Evolutionary conservation across 2,888 invertebrate species (phyloP).

Genomic region (Temnothorax ravouxi): DNA sequence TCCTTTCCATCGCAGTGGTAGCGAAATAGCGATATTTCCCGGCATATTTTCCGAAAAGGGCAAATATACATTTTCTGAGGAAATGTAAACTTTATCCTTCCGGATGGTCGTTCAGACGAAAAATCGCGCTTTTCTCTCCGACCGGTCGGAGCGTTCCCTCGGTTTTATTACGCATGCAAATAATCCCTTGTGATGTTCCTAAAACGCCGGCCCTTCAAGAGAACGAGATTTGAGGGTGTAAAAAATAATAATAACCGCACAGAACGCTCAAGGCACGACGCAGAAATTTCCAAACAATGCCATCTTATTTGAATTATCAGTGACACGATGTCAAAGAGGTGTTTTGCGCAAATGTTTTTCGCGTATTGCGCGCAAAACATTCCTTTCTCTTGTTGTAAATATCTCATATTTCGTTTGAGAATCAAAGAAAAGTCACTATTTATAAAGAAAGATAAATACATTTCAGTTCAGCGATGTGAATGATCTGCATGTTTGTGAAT

Average conservation of each 20-base stretch:
- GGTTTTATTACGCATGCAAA: conserved; percentile 53
- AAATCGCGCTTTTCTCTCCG: conserved; percentile 32
- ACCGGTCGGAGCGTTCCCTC: background rate
- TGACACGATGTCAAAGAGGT: background rate
- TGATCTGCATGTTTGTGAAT: conserved; percentile 24
- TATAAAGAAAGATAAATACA: background rate
- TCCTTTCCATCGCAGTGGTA: background rate
- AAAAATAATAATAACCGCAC: conserved; percentile 52
- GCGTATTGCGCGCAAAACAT: conserved; percentile 4
- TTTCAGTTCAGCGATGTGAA: conserved; percentile 29
- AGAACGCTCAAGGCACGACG: background rate
- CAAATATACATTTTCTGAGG: conserved; percentile 47
- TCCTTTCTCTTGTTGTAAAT: conserved; percentile 17
- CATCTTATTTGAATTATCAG: conserved; percentile 44
- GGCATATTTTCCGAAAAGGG: conserved; percentile 20
- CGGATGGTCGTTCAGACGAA: conserved; percentile 34
- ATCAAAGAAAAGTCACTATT: conserved; percentile 7
- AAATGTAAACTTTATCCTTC: conserved; percentile 45
- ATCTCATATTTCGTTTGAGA: conserved; percentile 7
- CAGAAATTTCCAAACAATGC: conserved; percentile 13
- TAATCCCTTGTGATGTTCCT: conserved; percentile 28
- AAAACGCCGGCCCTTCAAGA: background rate
- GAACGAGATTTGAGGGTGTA: conserved; percentile 25
- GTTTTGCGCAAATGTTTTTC: background rate
- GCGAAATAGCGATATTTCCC: conserved; percentile 13